Evolutionary conservation across 2,888 invertebrate species (phyloP), one percentile per base, ranked within the genome.

Genomic region (Pterostichus niger): DNA sequence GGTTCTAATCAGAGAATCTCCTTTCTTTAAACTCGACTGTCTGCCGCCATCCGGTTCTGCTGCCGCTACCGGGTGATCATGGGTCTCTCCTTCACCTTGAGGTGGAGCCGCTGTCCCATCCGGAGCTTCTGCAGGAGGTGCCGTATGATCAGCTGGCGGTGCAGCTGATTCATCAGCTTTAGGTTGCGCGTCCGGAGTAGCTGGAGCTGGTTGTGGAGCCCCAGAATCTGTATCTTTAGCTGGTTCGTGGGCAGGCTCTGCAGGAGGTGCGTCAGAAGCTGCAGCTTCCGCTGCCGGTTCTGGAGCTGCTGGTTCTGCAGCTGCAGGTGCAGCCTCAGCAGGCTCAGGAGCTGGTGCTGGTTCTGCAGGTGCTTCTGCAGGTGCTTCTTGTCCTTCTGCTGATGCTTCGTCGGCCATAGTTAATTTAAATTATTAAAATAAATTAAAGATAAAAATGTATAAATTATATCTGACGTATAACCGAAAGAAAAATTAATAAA

Each of bases 81-180:
- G 3, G 3, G 24, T 24, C 11, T 71, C 44, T 6, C 10, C 44
- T 44, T 44, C 13, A 44, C 15, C 46, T 71, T 7, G 6, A 4
- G 4, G 13, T 71, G 13, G 15, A 0, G 10, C 5, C 40, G 7
- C 40, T 71, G n/a, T 35, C 5, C 13, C 49, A 2, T 49, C 49
- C 6, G 11, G 11, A 49, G 49, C 6, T 49, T 6, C 13, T 49
- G 49, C 40, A 40, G 13, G 15, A 54, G 15, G 13, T n/a, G 54
- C n/a, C 0, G 4, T 15, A 54, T 13, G 0, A 6, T 54, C 54
- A n/a, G 54, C 54, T 15, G 54, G 54, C 2, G 54, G 54, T 46
- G 73, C 46, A 49, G 78, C 49, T 83, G 78, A 83, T 83, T 52
- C 52, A 68, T n/a, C 64, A 78, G 78, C 6, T 59, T 77, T 49